phyloP scores from a whole-genome alignment of 2,113 vertebrate species.

The Bos javanicus region DNA sequence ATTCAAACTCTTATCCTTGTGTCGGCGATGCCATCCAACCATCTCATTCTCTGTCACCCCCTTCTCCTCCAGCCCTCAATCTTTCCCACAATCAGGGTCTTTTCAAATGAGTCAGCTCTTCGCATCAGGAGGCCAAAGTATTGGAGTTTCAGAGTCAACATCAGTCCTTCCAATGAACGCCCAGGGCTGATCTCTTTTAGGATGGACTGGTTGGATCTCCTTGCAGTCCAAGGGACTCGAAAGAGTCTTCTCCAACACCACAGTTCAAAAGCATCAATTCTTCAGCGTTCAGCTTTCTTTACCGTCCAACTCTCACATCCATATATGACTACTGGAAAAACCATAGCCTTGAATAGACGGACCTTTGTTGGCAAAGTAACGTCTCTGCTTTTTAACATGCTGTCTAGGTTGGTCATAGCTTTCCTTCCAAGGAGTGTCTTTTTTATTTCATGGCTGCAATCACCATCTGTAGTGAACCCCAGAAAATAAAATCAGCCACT shows the following conservation, averaged over 20 bases:
- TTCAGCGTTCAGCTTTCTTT: background rate
- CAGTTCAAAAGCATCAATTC: background rate
- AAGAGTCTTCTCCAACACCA: background rate
- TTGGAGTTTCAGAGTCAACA: background rate
- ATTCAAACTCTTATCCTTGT: background rate
- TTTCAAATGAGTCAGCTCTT: background rate
- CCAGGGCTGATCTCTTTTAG: background rate
- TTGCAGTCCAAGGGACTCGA: background rate
- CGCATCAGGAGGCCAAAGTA: background rate
- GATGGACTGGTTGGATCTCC: background rate
- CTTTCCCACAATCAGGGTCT: background rate
- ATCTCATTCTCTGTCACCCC: background rate
- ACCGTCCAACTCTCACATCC: background rate
- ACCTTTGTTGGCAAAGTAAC: background rate
- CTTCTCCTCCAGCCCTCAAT: background rate
- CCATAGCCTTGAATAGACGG: background rate
- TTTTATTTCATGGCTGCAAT: background rate
- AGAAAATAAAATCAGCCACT: accelerated
- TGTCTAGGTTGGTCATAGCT: background rate
- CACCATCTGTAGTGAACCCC: background rate
- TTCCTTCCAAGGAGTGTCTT: background rate
- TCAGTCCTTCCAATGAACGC: background rate
- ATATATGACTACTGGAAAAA: background rate
- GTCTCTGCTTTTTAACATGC: background rate
- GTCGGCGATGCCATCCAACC: background rate